Evolutionary conservation across 1,140 invertebrate genomes (phyloP).

Genomic region (Danaus melanippus): DNA sequence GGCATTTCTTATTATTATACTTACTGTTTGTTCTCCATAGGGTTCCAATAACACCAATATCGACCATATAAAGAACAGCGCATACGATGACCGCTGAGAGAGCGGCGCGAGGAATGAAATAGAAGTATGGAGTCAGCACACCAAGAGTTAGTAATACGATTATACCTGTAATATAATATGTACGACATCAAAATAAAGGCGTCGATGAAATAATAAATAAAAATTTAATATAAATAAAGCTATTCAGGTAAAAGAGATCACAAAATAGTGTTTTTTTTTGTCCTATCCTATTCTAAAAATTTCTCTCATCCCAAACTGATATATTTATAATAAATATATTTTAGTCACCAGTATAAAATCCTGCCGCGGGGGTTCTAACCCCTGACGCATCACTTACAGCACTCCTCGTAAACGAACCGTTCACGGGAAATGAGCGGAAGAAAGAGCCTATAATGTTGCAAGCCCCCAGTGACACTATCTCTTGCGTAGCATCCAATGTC

Average conservation of each 20-base stretch:
- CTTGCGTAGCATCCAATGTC: slow-evolving; percentile 86
- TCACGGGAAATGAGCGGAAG: slow-evolving; percentile 89
- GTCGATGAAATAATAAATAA: no score
- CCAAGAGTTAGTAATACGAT: slow-evolving; percentile 82
- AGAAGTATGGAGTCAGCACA: slow-evolving; percentile 85
- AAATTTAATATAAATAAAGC: no score
- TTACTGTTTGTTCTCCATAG: slow-evolving; percentile 87
- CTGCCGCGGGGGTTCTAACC: slow-evolving; percentile 89
- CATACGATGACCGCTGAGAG: slow-evolving; percentile 87
- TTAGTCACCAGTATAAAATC: slow-evolving; percentile 79
- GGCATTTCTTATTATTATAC: slow-evolving; percentile 19
- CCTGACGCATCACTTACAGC: slow-evolving; percentile 95
- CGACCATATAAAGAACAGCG: slow-evolving; percentile 89
- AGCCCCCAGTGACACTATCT: slow-evolving; percentile 86
- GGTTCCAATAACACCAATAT: slow-evolving; percentile 82
- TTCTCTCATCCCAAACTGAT: no score
- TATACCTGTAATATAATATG: slow-evolving; percentile 65
- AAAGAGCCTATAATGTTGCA: slow-evolving; percentile 91
- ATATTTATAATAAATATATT: neutral
- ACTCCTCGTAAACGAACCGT: slow-evolving; percentile 91
- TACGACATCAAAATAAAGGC: no score
- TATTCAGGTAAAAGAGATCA: no score
- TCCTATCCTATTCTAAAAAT: no score
- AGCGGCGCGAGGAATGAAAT: slow-evolving; percentile 85
- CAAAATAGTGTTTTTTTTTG: no score